Conservation (phyloP, 2,797 vertebrate genomes). For the Microctenopoma steveboyesi region DNA sequence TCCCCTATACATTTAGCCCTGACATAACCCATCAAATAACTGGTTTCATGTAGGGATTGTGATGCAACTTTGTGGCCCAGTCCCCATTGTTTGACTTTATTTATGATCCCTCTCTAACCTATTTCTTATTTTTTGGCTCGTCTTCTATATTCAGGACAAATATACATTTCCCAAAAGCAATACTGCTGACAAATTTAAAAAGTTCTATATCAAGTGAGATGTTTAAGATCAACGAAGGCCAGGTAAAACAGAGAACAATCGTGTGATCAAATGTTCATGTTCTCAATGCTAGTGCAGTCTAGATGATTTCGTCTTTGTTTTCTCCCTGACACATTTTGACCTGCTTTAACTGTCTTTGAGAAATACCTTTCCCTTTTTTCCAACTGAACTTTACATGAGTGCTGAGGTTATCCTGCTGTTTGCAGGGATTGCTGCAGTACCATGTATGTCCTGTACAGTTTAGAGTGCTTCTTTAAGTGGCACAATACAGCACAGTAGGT, state of each 20-base stretch:
- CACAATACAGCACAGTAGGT: slow-evolving; percentile 44
- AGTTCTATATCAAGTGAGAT: neutral
- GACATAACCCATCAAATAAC: slow-evolving; percentile 14
- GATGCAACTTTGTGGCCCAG: slow-evolving; percentile 27
- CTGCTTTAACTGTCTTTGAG: slow-evolving; percentile 8
- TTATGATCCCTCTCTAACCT: slow-evolving; percentile 10
- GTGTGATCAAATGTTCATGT: too few species aligned
- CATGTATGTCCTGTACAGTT: slow-evolving; percentile 38
- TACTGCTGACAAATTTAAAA: slow-evolving; percentile 6
- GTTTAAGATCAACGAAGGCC: slow-evolving; percentile 18
- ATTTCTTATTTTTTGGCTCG: slow-evolving; percentile 16
- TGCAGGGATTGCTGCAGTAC: slow-evolving; percentile 51
- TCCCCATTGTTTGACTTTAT: neutral
- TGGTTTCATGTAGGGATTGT: slow-evolving; percentile 47
- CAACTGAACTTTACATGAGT: slow-evolving; percentile 19
- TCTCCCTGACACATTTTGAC: slow-evolving; percentile 9
- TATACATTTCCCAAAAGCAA: slow-evolving; percentile 2
- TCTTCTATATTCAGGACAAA: neutral
- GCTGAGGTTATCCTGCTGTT: slow-evolving; percentile 36
- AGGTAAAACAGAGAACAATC: neutral
- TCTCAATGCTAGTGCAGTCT: neutral
- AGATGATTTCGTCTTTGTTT: neutral
- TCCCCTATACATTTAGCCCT: slow-evolving; percentile 12
- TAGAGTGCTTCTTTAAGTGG: slow-evolving; percentile 51
- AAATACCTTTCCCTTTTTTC: neutral